These are phyloP conservation scores for Rhopilema esculentum DNA, from an alignment of 30 jellyfish, hydroid and myxozoan genomes.

Conservation along the genomic window DNA sequence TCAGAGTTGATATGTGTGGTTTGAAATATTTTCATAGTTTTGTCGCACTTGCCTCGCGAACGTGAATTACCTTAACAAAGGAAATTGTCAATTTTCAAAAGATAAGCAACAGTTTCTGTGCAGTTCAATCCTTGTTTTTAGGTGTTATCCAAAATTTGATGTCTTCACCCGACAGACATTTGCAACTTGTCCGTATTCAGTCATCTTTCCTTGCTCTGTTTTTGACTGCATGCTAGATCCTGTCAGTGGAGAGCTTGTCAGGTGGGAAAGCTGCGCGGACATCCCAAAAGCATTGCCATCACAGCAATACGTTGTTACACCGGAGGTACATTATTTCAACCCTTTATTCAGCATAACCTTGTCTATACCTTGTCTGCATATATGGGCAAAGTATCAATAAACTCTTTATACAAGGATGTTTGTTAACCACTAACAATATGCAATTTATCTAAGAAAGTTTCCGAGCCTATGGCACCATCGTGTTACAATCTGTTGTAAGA, in stretches of 20 bases:
- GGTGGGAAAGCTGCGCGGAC: conserved; percentile 48
- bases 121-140: no score
- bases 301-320: conserved; percentile 50
- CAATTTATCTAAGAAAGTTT: not conserved
- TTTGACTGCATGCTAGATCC: conserved; percentile 70
- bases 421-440: no score
- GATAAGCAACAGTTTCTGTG: no score
- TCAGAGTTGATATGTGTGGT: no score
- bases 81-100: no score
- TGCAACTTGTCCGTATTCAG: conserved; percentile 79
- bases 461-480: not conserved
- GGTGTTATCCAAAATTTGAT: conserved; percentile 67
- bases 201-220: conserved; percentile 78
- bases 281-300: conserved; percentile 52
- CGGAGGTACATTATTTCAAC: conserved; percentile 48
- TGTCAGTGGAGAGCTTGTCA: conserved; percentile 61
- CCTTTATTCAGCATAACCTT: no score
- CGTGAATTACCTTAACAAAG: no score
- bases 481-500: not conserved
- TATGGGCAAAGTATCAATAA: no score
- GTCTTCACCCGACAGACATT: conserved; percentile 79
- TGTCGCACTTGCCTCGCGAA: no score
- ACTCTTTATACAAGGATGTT: no score
- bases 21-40: no score
- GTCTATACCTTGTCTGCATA: no score